These are phyloP conservation scores for Hippopotamyrus pictus DNA, from an alignment of 2,797 vertebrate genomes.

Conservation along the genomic window DNA sequence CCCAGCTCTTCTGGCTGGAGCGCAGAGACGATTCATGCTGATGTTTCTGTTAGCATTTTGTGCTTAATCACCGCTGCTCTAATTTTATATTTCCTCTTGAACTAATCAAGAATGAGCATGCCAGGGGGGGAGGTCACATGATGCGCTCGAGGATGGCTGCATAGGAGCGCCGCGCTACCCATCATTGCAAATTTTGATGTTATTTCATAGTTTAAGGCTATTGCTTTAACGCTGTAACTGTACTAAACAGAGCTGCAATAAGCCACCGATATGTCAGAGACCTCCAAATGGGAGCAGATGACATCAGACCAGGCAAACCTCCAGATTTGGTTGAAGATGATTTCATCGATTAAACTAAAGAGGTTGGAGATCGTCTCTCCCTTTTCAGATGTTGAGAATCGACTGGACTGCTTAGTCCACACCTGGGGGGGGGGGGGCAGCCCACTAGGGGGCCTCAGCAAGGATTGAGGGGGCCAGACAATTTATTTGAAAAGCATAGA, in stretches of 20 bases:
- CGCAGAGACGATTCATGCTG: slow-evolving; percentile 3
- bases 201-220: background rate
- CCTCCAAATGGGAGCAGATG: background rate
- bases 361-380: background rate
- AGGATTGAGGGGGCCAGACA: background rate
- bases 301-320: background rate
- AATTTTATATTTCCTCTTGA: background rate
- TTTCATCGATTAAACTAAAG: background rate
- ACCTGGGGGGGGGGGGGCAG: background rate
- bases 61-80: background rate
- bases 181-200: background rate
- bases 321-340: background rate
- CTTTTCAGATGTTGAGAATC: background rate
- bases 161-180: background rate
- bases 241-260: background rate
- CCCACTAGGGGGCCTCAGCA: background rate
- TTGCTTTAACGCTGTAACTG: background rate
- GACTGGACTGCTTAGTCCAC: background rate
- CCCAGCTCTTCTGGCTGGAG: background rate
- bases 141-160: background rate
- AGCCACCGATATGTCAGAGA: background rate
- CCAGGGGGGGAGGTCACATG: background rate
- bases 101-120: background rate
- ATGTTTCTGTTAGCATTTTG: background rate
- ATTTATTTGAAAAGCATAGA: background rate